Base-by-base conservation (phyloP, 2,888 invertebrate genomes). In the Orgyia antiqua region DNA sequence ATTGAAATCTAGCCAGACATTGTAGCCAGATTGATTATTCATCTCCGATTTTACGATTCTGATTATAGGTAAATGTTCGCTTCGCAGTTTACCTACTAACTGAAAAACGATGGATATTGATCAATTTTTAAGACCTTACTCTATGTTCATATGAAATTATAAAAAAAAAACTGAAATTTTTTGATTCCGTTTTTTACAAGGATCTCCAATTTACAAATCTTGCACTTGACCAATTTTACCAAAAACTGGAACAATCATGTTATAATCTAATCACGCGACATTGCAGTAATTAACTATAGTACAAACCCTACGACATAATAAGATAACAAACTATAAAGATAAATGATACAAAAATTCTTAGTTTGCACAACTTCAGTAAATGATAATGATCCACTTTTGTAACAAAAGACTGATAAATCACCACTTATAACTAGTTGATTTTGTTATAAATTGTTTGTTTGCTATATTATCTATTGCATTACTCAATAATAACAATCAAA, bases 381-480 rank as follows among this genome's bases (percentile, higher is more conserved):
- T 33, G 42, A 38, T 39, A 45, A 49, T 46, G 29, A 44, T 39
- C 42, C 37, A 46, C 45, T 38, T 32, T 36, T 46, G 43, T 44
- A 47, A 42, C 33, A 30, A 51, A 45, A 41, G 40, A 36, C 5
- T 17, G 30, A 27, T 31, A 35, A 15, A n/a, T n/a, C n/a, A n/a
- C n/a, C n/a, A n/a, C n/a, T n/a, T n/a, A n/a, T n/a, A n/a, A n/a
- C n/a, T n/a, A n/a, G n/a, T n/a, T n/a, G n/a, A n/a, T n/a, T n/a
- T n/a, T n/a, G n/a, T n/a, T n/a, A n/a, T n/a, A n/a, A n/a, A n/a
- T n/a, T n/a, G n/a, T n/a, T n/a, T n/a, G n/a, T n/a, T n/a, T n/a
- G n/a, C n/a, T n/a, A n/a, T n/a, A n/a, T n/a, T n/a, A n/a, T n/a
- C n/a, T n/a, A n/a, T n/a, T n/a, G n/a, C n/a, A n/a, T n/a, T n/a